These are phyloP conservation scores for Bombylius major DNA, from an alignment of 2,888 invertebrate species.

Conservation along the genomic window DNA sequence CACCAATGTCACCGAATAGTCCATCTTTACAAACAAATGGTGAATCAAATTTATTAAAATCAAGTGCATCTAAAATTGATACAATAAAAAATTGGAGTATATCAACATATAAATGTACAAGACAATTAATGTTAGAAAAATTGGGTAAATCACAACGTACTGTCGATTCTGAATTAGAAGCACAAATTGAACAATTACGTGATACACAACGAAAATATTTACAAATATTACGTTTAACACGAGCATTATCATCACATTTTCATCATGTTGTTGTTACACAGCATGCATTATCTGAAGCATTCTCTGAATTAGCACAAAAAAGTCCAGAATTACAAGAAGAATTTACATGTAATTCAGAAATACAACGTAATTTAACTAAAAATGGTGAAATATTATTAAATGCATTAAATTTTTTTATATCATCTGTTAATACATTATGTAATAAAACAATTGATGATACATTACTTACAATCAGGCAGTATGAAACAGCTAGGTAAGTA, in stretches of 20 bases:
- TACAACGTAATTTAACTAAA: conserved; percentile 81
- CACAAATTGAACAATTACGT: conserved; percentile 81
- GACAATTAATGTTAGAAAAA: conserved; percentile 91
- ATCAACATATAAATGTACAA: conserved; percentile 95
- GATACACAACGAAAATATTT: conserved; percentile 91
- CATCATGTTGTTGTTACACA: conserved; percentile 75
- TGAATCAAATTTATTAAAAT: conserved; percentile 42
- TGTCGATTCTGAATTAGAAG: conserved; percentile 84
- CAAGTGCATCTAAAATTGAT: conserved; percentile 75
- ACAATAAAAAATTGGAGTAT: conserved; percentile 93
- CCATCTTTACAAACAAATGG: conserved; percentile 42
- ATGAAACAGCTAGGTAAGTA: conserved; percentile 45
- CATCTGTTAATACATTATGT: conserved; percentile 88
- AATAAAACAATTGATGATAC: conserved; percentile 97
- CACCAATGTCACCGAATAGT: conserved; percentile 39
- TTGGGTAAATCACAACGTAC: conserved; percentile 87
- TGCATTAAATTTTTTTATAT: conserved; percentile 92
- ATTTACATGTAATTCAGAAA: conserved; percentile 91
- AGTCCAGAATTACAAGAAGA: conserved; percentile 91
- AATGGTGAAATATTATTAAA: conserved; percentile 88
- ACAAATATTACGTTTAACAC: conserved; percentile 72
- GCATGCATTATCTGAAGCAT: conserved; percentile 83
- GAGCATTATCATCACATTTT: conserved; percentile 78
- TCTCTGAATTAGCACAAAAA: conserved; percentile 90
- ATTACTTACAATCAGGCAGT: conserved; percentile 49